Evolutionary conservation across 2,888 invertebrate genomes (phyloP).

Genomic region (Dusona sp.): DNA sequence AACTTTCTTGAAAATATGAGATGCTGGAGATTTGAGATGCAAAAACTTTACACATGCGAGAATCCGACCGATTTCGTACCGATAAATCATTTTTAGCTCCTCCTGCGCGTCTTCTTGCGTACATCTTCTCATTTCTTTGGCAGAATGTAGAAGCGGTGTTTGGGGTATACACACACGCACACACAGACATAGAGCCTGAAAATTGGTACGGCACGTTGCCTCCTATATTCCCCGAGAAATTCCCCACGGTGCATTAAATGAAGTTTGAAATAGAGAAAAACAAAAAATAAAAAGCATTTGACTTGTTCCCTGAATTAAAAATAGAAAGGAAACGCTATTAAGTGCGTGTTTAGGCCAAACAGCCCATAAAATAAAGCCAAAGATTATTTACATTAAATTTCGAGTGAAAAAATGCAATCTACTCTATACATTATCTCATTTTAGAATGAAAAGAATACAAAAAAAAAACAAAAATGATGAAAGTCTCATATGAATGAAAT

Average conservation of each 20-base stretch:
- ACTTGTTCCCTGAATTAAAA: constrained; percentile 39
- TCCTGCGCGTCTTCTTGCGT: constrained; percentile 38
- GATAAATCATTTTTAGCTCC: constrained; percentile 67
- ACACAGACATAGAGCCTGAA: constrained; percentile 22
- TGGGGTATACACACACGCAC: not conserved
- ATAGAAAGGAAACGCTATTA: constrained; percentile 21
- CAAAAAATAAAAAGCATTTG: constrained; percentile 13
- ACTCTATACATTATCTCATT: not conserved
- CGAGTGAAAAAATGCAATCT: not conserved
- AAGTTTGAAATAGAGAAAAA: not conserved
- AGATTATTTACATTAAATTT: constrained; percentile 34
- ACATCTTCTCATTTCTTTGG: not conserved
- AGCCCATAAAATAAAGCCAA: constrained; percentile 47
- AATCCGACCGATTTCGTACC: constrained; percentile 57
- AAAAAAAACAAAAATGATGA: constrained; percentile 27
- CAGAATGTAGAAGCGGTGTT: constrained; percentile 29
- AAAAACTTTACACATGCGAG: constrained; percentile 27
- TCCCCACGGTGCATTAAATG: constrained; percentile 45
- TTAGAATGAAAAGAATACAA: constrained; percentile 7
- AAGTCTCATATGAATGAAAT: constrained; percentile 46
- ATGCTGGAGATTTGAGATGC: not conserved
- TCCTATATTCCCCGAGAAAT: constrained; percentile 43
- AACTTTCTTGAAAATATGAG: too few species aligned
- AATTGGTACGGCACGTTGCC: constrained; percentile 38
- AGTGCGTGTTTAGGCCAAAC: constrained; percentile 36